Conservation (phyloP, 2,113 vertebrate genomes). For the Phylloscopus trochiloides region DNA sequence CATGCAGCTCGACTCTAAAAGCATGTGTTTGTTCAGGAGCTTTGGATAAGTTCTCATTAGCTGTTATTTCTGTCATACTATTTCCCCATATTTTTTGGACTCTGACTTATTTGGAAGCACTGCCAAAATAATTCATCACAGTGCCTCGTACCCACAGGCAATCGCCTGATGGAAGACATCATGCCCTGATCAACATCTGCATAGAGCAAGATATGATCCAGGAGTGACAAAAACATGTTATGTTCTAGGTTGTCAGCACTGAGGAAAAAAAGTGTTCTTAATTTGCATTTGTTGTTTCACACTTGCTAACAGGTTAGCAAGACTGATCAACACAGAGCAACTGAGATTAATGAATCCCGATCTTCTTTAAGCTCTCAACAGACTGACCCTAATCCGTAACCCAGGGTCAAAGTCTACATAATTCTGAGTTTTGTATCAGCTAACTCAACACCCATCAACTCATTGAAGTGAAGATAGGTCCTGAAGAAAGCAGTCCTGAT, state of each 20-base stretch:
- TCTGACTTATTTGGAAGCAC: background rate
- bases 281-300: background rate
- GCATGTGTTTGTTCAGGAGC: background rate
- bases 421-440: background rate
- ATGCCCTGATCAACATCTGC: background rate
- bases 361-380: background rate
- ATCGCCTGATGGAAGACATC: background rate
- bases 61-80: background rate
- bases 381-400: background rate
- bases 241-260: background rate
- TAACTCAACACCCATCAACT: background rate
- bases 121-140: background rate
- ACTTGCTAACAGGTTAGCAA: background rate
- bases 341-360: background rate
- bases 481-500: background rate
- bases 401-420: background rate
- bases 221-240: background rate
- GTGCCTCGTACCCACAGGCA: background rate
- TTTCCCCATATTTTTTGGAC: background rate
- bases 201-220: background rate
- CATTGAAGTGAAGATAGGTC: background rate
- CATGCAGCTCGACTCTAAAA: background rate
- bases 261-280: background rate
- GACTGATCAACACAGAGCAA: background rate
- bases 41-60: background rate